These are phyloP conservation scores for Dynastes maya DNA, from an alignment of 2,888 invertebrate species.

Conservation along the genomic window DNA sequence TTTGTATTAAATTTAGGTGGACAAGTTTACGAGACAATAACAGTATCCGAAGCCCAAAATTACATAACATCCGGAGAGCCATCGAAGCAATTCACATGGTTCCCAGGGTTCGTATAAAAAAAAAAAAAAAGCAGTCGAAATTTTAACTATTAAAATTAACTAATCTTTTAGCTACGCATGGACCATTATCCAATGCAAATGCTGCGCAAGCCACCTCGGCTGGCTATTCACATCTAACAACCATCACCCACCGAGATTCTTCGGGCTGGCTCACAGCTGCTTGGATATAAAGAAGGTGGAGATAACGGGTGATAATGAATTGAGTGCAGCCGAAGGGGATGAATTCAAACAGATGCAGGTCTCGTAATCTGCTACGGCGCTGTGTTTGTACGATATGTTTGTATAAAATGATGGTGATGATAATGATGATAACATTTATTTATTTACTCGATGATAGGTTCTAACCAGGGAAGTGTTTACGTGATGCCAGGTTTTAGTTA, in stretches of 20 bases:
- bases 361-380: neutral
- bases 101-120: slow-evolving; percentile 79
- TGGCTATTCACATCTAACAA: slow-evolving; percentile 85
- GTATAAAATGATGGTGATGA: neutral
- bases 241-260: slow-evolving; percentile 80
- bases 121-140: neutral
- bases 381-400: neutral
- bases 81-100: slow-evolving; percentile 86
- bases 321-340: neutral
- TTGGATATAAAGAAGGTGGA: slow-evolving; percentile 63
- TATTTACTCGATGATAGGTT: slow-evolving; percentile 1
- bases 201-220: slow-evolving; percentile 82
- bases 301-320: neutral
- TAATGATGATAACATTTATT: neutral
- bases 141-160: neutral
- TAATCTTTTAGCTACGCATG: slow-evolving; percentile 79
- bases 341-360: slow-evolving; percentile 3
- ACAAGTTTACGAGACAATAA: slow-evolving; percentile 86
- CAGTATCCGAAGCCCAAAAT: slow-evolving; percentile 74
- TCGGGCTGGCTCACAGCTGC: slow-evolving; percentile 78
- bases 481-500: no score
- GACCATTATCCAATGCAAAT: slow-evolving; percentile 82
- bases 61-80: slow-evolving; percentile 73
- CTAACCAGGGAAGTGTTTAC: neutral
- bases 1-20: slow-evolving; percentile 71